Evolutionary conservation across 2,113 vertebrate genomes (phyloP).

Genomic region (Coreoperca whiteheadi): DNA sequence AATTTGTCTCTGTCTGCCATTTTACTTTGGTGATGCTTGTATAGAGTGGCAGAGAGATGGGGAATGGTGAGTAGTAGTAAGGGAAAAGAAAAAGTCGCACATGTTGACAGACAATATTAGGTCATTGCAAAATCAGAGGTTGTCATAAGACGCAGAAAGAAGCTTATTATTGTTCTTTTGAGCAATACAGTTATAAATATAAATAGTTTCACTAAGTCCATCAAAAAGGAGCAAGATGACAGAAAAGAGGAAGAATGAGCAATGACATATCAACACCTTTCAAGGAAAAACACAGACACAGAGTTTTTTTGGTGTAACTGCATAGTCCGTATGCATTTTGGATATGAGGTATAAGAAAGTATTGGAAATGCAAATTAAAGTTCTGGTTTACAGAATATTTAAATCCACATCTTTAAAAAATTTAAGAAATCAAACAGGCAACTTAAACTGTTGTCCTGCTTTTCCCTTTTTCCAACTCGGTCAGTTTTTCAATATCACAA

Average conservation of each 20-base stretch:
- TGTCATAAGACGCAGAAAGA: background rate
- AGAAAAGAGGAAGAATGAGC: background rate
- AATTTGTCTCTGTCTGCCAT: slow-evolving; percentile 14
- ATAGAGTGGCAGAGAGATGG: background rate
- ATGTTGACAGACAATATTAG: background rate
- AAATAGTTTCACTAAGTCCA: background rate
- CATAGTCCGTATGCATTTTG: too few relatives aligned
- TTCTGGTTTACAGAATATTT: background rate
- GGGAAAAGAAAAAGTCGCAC: background rate
- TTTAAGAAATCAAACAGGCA: background rate
- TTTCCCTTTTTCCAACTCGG: background rate
- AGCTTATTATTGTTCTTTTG: background rate
- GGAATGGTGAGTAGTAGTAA: background rate
- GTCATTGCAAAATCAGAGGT: background rate
- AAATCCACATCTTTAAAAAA: background rate
- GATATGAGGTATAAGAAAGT: background rate
- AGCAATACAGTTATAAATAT: background rate
- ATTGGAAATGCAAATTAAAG: background rate
- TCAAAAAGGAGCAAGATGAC: background rate
- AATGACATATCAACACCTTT: background rate
- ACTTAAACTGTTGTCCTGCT: background rate
- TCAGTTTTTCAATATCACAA: background rate
- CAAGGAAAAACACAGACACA: background rate
- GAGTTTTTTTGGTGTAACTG: background rate
- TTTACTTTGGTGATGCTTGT: slow-evolving; percentile 20